These are phyloP conservation scores for Limonius californicus DNA, from an alignment of 1,140 invertebrate species.

Conservation along the genomic window DNA sequence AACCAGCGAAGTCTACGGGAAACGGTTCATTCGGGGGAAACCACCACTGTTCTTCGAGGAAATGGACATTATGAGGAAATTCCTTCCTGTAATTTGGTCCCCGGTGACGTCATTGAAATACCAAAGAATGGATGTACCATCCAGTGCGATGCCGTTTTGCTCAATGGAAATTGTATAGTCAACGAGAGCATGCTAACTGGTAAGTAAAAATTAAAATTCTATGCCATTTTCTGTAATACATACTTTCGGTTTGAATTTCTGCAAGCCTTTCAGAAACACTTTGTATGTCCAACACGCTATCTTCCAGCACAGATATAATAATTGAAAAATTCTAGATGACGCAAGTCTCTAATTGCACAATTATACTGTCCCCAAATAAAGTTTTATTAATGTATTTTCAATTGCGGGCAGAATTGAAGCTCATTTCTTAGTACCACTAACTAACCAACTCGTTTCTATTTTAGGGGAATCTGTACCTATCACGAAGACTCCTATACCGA, in stretches of 20 bases:
- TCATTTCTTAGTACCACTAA: too few species aligned
- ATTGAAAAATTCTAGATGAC: too few species aligned
- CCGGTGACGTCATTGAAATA: conserved; percentile 89
- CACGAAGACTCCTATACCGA: conserved; percentile 84
- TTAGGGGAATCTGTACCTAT: conserved; percentile 83
- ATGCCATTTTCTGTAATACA: neutral
- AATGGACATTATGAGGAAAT: conserved; percentile 31
- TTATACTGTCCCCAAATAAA: neutral
- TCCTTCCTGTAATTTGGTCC: conserved; percentile 68
- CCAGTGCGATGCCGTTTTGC: conserved; percentile 86
- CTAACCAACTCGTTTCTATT: too few species aligned
- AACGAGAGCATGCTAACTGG: conserved; percentile 97
- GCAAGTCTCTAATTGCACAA: too few species aligned
- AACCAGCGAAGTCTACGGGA: conserved; percentile 69
- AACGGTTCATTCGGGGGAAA: conserved; percentile 65
- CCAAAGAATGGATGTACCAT: conserved; percentile 79
- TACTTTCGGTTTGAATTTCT: too few species aligned
- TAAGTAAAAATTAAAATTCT: conserved; percentile 49
- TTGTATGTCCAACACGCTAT: too few species aligned
- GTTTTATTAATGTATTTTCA: too few species aligned
- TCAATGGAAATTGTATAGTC: conserved; percentile 86
- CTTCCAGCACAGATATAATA: too few species aligned
- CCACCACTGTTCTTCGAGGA: conserved; percentile 52
- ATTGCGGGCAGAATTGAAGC: too few species aligned
- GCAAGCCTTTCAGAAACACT: too few species aligned